Base-by-base conservation (phyloP, 2,888 invertebrate genomes). In the Strigamia maritima region DNA sequence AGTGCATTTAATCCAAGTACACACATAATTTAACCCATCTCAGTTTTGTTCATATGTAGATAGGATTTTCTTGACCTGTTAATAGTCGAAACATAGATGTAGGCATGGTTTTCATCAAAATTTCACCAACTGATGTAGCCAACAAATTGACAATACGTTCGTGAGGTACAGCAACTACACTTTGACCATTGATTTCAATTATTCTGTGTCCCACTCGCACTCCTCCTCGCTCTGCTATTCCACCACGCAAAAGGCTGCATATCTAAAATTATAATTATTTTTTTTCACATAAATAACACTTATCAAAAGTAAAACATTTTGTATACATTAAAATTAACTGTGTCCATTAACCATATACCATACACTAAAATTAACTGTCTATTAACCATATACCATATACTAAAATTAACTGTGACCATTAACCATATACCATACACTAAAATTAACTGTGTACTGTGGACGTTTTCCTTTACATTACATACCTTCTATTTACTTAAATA, bases 101-200 rank as follows among this genome's bases (percentile, higher is more conserved):
- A 84, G 99, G 99, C 99, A 99, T 99, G 81, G 99, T 99, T 89
- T 99, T 99, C 98, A 99, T 99, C 84, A 98, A 90, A 84, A 99
- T 99, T 97, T 99, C 99, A 84, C 99, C 99, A 81, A 99, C 97
- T 81, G 98, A 98, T 80, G 98, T 98, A 82, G 99, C 98, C 83
- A 99, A 90, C 86, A 99, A 91, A 89, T 98, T 98, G 85, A 99
- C 99, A 86, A 99, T 99, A 86, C 97, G 94, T 87, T 99, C 99
- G 89, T 99, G 99, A 82, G 98, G 97, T 82, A 99, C 98, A 82
- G 99, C 99, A 79, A 99, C 99, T 79, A 99, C 98, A 88, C 98
- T 98, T 89, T 98, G 97, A 87, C 97, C 94, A 90, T 99, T 99
- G 85, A 99, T 99, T 90, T 99, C 99, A 85, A 99, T 99, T 87